Base-by-base conservation (phyloP, 2,888 invertebrate species). In the Ecdyonurus torrentis region DNA sequence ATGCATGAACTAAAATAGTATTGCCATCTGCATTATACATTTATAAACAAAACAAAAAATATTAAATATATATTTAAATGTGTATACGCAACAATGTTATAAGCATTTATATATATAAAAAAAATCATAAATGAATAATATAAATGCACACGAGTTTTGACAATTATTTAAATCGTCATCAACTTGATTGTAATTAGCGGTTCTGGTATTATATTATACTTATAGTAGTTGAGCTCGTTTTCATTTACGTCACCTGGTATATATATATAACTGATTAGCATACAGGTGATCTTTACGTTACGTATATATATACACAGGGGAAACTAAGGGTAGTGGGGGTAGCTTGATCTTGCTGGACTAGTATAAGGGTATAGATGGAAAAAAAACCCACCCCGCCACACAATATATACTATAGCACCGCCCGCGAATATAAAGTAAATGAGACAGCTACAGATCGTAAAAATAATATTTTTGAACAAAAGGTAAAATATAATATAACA, bases 171-270 rank as follows among this genome's bases (percentile, higher is more conserved):
- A 37, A 37, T 37, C 37, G 37, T 37, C 37, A 22, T 18, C 55
- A 50, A 50, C 50, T 50, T 10, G 50, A 50, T 55, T 55, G 22
- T 55, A 55, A 55, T 55, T 55, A 55, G 55, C 55, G 55, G 55
- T 55, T 55, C 55, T 7, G 55, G 7, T 37, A 15, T 15, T 37
- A 15, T 10, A 37, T 37, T 15, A n/a, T n/a, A 15, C 37, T 37
- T 37, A 15, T 15, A 10, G 15, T 37, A 37, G 5, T 15, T 37
- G 37, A 10, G n/a, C n/a, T 50, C 18, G 18, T 7, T 50, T 50
- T 7, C 55, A 5, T n/a, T n/a, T 55, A 22, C 55, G 22, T 55
- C 55, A 55, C 55, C 55, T 55, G 55, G 55, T n/a, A 18, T 50
- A n/a, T n/a, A n/a, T 50, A 50, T 18, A 50, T 50, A 50, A 5